phyloP scores from a whole-genome alignment of 1,140 invertebrate species.

The Agraylea sexmaculata region DNA sequence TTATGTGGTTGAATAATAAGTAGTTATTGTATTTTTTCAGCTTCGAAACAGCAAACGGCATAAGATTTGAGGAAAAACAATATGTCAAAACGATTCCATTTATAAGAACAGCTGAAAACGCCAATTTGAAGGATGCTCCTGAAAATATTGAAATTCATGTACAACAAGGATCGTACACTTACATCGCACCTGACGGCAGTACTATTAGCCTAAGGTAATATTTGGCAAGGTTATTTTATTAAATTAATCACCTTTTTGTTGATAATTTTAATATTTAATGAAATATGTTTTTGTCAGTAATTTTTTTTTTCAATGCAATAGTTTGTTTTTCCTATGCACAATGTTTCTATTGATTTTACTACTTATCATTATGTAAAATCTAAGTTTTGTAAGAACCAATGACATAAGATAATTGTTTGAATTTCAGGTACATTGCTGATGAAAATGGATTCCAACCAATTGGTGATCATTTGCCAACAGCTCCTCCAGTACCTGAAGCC shows the following conservation, averaged over 20 bases:
- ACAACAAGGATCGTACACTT: slow-evolving; percentile 50
- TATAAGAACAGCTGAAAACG: slow-evolving; percentile 34
- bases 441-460: slow-evolving; percentile 66
- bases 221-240: slow-evolving; percentile 1
- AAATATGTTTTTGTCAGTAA: too few relatives aligned
- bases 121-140: slow-evolving; percentile 37
- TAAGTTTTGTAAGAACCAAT: neutral
- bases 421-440: slow-evolving; percentile 55
- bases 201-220: slow-evolving; percentile 40
- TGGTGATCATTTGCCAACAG: slow-evolving; percentile 52
- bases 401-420: neutral
- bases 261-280: neutral
- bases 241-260: slow-evolving; percentile 3
- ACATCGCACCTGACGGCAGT: slow-evolving; percentile 50
- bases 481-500: slow-evolving; percentile 32
- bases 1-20: too few relatives aligned
- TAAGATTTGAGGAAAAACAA: slow-evolving; percentile 47
- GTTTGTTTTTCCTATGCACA: too few relatives aligned
- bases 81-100: slow-evolving; percentile 43
- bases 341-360: neutral
- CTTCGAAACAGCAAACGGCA: slow-evolving; percentile 53
- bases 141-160: slow-evolving; percentile 41
- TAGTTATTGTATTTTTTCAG: slow-evolving; percentile 25
- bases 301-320: too few relatives aligned
- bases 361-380: neutral